Conservation (phyloP, 1,140 invertebrate species). For the Drosophila simulans region DNA sequence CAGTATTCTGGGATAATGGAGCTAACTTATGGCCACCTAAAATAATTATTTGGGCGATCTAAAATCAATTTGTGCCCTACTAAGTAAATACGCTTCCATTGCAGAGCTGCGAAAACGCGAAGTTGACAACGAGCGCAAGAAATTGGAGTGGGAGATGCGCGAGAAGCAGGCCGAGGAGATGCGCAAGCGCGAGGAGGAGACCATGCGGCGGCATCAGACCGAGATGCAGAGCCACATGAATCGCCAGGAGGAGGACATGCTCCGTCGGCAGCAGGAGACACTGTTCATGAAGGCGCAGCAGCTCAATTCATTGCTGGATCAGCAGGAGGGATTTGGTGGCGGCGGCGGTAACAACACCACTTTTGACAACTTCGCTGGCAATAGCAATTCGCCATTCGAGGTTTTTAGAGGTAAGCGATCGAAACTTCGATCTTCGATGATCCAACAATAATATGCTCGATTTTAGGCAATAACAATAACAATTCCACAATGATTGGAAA, state of each 20-base stretch:
- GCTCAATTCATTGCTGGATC: constrained; percentile 87
- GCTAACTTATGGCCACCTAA: too few species aligned
- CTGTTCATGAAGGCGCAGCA: constrained; percentile 91
- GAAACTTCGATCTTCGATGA: too few species aligned
- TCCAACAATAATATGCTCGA: not conserved
- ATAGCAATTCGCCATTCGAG: constrained; percentile 77
- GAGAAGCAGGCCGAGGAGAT: constrained; percentile 93
- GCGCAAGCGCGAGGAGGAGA: constrained; percentile 90
- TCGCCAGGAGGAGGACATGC: constrained; percentile 92
- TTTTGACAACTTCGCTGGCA: constrained; percentile 75
- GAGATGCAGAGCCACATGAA: constrained; percentile 91
- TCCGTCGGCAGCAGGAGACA: constrained; percentile 91
- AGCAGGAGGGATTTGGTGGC: constrained; percentile 84
- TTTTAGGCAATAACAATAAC: constrained; percentile 51
- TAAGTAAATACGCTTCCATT: not conserved
- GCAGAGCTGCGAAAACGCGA: constrained; percentile 93
- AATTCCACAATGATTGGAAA: constrained; percentile 64
- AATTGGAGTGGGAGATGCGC: constrained; percentile 94
- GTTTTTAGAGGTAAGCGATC: constrained; percentile 68
- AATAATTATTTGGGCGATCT: not conserved
- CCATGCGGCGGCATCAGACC: constrained; percentile 89
- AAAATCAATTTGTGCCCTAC: not conserved
- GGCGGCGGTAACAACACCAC: constrained; percentile 50
- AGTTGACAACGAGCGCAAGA: constrained; percentile 93
- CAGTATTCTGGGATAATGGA: too few species aligned